Evolutionary conservation across 2,888 invertebrate genomes (phyloP), one percentile per base, ranked within the genome.

Genomic region (Andrena camellia): DNA sequence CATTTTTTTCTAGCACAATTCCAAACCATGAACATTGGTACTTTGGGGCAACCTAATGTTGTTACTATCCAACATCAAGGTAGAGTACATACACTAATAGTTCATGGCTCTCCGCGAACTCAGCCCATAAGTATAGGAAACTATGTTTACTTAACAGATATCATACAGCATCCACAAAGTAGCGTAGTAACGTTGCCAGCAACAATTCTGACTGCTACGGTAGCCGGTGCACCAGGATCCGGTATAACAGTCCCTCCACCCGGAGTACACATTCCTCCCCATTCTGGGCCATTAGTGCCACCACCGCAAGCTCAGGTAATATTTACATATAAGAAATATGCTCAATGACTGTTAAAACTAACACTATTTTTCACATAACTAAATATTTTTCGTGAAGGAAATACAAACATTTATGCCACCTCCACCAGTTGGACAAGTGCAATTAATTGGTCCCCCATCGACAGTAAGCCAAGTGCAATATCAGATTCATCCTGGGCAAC

Each of bases 21-120:
- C 86, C 94, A 94, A 91, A 92, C 94, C 23, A 93, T 94, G 93
- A 94, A 94, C 85, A 93, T 94, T 70, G 94, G 94, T 63, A 90
- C 93, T 63, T 84, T 94, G 62, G 93, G 92, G 23, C 94, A 94
- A 87, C 93, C 94, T 54, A 94, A 94, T 81, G 91, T 94, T 52
- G 93, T 94, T 72, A 93, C 94, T 26, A 93, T 94, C 84, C 94
- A 94, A 81, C 94, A 94, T 90, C 94, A 94, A 92, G 93, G 93
- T 93, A 89, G 66, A 73, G 29, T 26, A 54, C 31, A 57, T 63
- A 71, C 42, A 69, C 33, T 76, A 60, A 63, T 76, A 71, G 17
- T 57, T 68, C 42, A 54, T 62, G 62, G 59, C 63, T 54, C 10
- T 62, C 63, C 63, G 72, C 26, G 67, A 63, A 57, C 69, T 70